Evolutionary conservation across 2,888 invertebrate species (phyloP).

Genomic region (Erebia palarica): DNA sequence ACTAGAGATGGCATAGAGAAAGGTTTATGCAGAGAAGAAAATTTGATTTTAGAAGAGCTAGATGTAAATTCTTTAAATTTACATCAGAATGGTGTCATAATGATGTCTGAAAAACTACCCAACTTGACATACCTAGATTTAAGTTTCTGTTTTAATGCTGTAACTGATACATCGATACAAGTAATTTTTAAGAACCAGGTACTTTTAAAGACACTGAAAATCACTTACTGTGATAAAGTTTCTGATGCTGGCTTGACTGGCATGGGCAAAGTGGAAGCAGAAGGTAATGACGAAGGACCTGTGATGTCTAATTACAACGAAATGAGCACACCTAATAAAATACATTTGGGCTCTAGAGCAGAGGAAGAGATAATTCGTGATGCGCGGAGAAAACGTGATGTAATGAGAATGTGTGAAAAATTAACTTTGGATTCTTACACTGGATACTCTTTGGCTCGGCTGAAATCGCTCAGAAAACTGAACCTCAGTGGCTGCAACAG

Average conservation of each 20-base stretch:
- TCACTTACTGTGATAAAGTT: conserved; percentile 86
- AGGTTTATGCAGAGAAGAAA: conserved; percentile 81
- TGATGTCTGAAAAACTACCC: conserved; percentile 82
- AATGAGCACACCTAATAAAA: conserved; percentile 57
- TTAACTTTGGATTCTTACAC: conserved; percentile 63
- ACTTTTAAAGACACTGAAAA: conserved; percentile 81
- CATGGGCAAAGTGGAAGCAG: conserved; percentile 77
- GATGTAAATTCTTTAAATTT: conserved; percentile 83
- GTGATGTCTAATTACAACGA: conserved; percentile 63
- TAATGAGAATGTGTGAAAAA: conserved; percentile 84
- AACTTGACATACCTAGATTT: conserved; percentile 84
- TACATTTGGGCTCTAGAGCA: conserved; percentile 85
- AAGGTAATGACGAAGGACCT: conserved; percentile 57
- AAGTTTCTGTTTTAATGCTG: conserved; percentile 86
- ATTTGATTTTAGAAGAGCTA: conserved; percentile 75
- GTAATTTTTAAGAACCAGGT: conserved; percentile 85
- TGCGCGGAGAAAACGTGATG: conserved; percentile 84
- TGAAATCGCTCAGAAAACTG: conserved; percentile 81
- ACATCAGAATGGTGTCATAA: conserved; percentile 83
- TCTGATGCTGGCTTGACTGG: conserved; percentile 88
- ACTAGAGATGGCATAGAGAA: conserved; percentile 83
- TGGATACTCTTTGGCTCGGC: conserved; percentile 79
- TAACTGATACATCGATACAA: conserved; percentile 86
- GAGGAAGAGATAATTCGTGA: conserved; percentile 87
- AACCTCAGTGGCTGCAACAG: conserved; percentile 87